Percentiles rank a stretch among this genome's conserved stretches.
Evolutionary conservation across 2,888 invertebrate genomes (phyloP).

Genomic region (Lordiphosa andalusiaca): DNA sequence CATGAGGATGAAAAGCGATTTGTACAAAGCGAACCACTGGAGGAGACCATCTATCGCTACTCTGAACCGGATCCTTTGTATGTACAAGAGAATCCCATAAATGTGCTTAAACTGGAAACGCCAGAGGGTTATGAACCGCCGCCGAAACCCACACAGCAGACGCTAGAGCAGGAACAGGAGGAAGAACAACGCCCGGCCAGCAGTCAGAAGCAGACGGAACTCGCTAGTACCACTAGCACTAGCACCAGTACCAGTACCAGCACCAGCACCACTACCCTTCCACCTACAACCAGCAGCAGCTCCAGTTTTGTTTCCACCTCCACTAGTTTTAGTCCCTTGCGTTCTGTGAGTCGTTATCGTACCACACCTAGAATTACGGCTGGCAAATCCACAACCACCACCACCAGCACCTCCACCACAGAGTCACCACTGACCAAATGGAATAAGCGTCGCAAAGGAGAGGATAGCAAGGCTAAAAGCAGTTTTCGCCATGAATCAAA

Average conservation of each 20-base stretch:
- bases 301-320: slow-evolving; percentile 61
- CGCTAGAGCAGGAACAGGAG: neutral
- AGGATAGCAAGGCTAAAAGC: slow-evolving; percentile 53
- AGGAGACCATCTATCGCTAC: slow-evolving; percentile 77
- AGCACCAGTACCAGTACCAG: slow-evolving; percentile 4
- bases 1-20: slow-evolving; percentile 56
- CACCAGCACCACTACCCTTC: slow-evolving; percentile 11
- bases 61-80: slow-evolving; percentile 82
- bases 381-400: slow-evolving; percentile 48
- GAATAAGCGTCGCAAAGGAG: slow-evolving; percentile 73
- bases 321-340: slow-evolving; percentile 58
- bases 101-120: slow-evolving; percentile 42
- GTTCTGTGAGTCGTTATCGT: slow-evolving; percentile 61
- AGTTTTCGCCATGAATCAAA: slow-evolving; percentile 55
- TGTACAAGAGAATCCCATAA: slow-evolving; percentile 52
- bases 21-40: slow-evolving; percentile 71
- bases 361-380: slow-evolving; percentile 46
- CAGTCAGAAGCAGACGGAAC: slow-evolving; percentile 36
- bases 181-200: slow-evolving; percentile 52
- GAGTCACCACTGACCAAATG: slow-evolving; percentile 76
- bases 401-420: slow-evolving; percentile 59
- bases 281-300: slow-evolving; percentile 10
- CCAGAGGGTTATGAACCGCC: slow-evolving; percentile 4
- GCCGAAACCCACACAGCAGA: slow-evolving; percentile 2
- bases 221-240: slow-evolving; percentile 16